Conservation (phyloP, 2,113 vertebrate genomes). For the Cyanoderma ruficeps region DNA sequence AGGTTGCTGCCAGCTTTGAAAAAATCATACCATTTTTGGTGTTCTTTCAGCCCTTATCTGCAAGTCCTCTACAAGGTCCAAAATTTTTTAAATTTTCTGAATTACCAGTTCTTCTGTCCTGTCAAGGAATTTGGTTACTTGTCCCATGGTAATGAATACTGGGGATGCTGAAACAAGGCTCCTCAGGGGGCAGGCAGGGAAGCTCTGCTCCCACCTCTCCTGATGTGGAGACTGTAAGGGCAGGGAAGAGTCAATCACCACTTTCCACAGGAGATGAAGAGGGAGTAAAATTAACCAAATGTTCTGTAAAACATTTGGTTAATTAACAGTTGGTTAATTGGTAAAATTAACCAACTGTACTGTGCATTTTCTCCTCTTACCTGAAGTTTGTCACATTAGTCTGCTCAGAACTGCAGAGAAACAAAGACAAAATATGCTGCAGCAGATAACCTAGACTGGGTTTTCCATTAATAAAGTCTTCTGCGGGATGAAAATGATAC, state of each 20-base stretch:
- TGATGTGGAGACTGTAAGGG: rapidly evolving
- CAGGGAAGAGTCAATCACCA: neutral
- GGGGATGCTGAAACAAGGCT: neutral
- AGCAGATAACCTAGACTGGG: neutral
- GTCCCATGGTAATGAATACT: neutral
- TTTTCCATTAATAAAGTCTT: neutral
- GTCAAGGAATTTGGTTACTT: neutral
- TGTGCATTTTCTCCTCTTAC: neutral
- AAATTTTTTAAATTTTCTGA: neutral
- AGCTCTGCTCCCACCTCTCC: neutral
- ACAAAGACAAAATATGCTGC: neutral
- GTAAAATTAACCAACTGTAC: neutral
- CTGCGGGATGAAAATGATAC: neutral
- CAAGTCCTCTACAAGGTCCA: neutral
- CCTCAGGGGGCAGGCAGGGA: neutral
- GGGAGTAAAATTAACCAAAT: neutral
- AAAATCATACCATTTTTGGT: neutral
- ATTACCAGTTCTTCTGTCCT: neutral
- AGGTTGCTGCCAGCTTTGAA: neutral
- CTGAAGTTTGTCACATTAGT: neutral
- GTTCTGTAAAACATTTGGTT: neutral
- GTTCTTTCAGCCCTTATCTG: neutral
- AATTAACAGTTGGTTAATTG: too few species aligned
- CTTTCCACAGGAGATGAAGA: neutral
- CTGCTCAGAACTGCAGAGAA: neutral